Percentiles rank a stretch among this genome's conserved stretches.
phyloP scores from a whole-genome alignment of 2,113 vertebrate genomes.

The Willisornis vidua region DNA sequence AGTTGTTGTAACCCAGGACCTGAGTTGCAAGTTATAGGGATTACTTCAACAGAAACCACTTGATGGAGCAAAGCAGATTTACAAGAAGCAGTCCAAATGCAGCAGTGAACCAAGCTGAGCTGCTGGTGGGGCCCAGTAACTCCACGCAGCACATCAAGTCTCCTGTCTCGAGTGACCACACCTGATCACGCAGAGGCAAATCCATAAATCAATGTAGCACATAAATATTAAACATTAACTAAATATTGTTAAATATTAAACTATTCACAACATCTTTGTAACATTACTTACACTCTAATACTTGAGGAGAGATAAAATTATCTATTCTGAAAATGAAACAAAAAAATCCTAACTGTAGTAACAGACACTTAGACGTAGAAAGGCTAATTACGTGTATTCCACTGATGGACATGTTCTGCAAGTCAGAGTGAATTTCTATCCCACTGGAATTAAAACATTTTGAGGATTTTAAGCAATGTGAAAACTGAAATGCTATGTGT shows the following conservation, averaged over 20 bases:
- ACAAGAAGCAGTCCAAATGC: background rate
- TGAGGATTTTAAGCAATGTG: background rate
- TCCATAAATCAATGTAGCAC: background rate
- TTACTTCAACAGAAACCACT: background rate
- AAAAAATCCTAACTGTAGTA: background rate
- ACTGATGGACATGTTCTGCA: background rate
- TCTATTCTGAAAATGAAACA: background rate
- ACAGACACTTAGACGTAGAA: background rate
- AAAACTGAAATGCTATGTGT: background rate
- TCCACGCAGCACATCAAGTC: background rate
- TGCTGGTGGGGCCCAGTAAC: fast-evolving
- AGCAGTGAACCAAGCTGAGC: too few relatives aligned
- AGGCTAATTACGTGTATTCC: background rate
- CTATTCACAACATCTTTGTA: background rate
- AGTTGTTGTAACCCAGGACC: background rate
- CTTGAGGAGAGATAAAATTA: background rate
- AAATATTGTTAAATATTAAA: background rate
- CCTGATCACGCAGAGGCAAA: background rate
- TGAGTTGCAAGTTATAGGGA: background rate
- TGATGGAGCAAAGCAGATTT: background rate
- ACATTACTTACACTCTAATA: background rate
- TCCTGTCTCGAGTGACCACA: fast-evolving
- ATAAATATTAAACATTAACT: background rate
- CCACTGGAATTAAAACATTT: background rate
- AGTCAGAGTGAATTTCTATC: background rate